phyloP scores from a whole-genome alignment of 2,888 invertebrate species.

The Pterobdella sp. region DNA sequence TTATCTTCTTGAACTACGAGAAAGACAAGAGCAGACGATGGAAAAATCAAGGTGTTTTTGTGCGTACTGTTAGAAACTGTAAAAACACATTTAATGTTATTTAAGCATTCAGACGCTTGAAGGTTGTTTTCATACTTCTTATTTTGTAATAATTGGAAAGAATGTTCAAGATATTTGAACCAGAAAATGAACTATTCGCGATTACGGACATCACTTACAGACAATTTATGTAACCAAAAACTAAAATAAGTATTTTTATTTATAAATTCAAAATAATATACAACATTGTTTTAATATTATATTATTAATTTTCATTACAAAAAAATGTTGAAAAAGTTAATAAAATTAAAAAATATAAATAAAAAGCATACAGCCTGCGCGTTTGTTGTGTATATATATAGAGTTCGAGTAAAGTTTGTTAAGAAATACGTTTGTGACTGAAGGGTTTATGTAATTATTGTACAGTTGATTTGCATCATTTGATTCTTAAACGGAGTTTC shows the following conservation, averaged over 20 bases:
- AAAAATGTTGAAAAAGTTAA: too few species aligned
- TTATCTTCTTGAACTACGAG: neutral
- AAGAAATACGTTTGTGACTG: too few species aligned
- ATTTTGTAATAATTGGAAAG: neutral
- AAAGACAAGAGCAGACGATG: neutral
- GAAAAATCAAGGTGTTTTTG: neutral
- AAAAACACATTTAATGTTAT: neutral
- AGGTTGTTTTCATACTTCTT: neutral
- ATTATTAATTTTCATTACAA: too few species aligned
- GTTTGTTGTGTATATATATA: too few species aligned
- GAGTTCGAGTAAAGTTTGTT: too few species aligned
- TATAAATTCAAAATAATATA: neutral
- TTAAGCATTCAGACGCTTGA: neutral
- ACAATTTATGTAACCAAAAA: neutral
- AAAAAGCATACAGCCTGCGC: too few species aligned
- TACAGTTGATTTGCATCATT: too few species aligned
- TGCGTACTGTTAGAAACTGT: neutral
- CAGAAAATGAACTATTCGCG: neutral
- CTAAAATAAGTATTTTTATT: neutral
- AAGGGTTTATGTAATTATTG: too few species aligned
- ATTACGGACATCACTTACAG: neutral
- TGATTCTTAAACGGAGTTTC: too few species aligned
- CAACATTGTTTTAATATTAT: too few species aligned
- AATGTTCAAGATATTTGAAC: neutral
- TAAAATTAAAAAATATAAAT: too few species aligned